phyloP scores from a whole-genome alignment of 2,797 vertebrate species.

The Gymnothorax reevesii region DNA sequence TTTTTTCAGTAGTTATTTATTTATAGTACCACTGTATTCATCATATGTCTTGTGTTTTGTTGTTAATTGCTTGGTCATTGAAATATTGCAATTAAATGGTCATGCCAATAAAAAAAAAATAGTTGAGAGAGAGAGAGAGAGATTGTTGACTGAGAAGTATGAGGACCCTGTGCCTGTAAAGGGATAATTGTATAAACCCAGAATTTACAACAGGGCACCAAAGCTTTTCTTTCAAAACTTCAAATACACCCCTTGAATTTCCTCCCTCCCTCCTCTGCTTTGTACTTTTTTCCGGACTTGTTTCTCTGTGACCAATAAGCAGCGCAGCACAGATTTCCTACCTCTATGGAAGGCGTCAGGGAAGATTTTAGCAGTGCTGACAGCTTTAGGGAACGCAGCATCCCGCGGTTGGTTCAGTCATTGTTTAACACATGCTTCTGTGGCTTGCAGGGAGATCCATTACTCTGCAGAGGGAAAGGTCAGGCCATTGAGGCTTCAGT shows the following conservation, averaged over 20 bases:
- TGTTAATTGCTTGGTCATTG: too few relatives aligned
- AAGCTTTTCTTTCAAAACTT: not conserved
- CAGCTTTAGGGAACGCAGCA: conserved; percentile 5
- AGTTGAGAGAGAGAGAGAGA: too few relatives aligned
- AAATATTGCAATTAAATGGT: too few relatives aligned
- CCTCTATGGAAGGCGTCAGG: not conserved
- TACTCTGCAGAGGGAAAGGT: not conserved
- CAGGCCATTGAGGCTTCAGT: not conserved
- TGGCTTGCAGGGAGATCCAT: not conserved
- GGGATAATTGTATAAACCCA: too few relatives aligned
- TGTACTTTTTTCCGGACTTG: not conserved
- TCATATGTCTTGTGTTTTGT: too few relatives aligned
- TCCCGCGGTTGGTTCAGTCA: conserved; percentile 22
- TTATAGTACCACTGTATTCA: too few relatives aligned
- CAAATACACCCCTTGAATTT: not conserved
- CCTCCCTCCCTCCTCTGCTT: not conserved
- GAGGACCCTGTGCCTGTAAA: too few relatives aligned
- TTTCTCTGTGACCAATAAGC: not conserved
- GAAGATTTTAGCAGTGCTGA: conserved; percentile 17
- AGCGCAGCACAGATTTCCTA: not conserved
- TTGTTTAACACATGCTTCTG: conserved; percentile 12
- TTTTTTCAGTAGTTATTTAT: too few relatives aligned
- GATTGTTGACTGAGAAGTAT: too few relatives aligned
- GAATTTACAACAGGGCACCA: not conserved
- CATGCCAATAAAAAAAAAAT: too few relatives aligned